Evolutionary conservation across 2,113 vertebrate species (phyloP).

Genomic region (Corydoras maculifer): DNA sequence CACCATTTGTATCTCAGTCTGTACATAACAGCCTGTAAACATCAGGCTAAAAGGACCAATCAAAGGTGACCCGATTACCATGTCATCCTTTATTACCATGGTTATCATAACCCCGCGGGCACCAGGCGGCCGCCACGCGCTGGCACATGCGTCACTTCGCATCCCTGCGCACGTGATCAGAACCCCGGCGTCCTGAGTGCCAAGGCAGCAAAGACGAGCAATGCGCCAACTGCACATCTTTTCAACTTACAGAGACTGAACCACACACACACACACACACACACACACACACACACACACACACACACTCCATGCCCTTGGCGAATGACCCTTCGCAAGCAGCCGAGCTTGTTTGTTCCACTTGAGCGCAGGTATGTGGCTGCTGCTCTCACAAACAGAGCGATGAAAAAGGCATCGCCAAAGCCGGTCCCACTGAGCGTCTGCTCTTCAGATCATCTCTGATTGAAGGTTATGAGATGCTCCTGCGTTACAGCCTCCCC

Average conservation of each 20-base stretch:
- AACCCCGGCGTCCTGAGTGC: slow-evolving; percentile 1
- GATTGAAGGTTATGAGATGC: background rate
- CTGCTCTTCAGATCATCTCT: background rate
- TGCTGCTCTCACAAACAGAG: slow-evolving; percentile 47
- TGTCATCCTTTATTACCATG: slow-evolving; percentile 55
- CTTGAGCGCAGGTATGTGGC: slow-evolving; percentile 64
- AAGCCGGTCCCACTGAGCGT: background rate
- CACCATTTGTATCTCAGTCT: no score
- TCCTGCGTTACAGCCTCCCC: background rate
- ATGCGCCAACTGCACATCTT: background rate
- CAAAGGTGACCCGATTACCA: slow-evolving; percentile 57
- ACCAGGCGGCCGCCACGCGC: slow-evolving; percentile 32
- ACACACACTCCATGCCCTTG: slow-evolving; percentile 39
- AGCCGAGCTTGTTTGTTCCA: slow-evolving; percentile 69
- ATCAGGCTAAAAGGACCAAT: slow-evolving; percentile 59
- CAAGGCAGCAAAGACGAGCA: slow-evolving; percentile 24
- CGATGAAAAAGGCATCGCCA: slow-evolving; percentile 15
- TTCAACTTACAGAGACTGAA: slow-evolving; percentile 25
- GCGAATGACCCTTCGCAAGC: slow-evolving; percentile 65
- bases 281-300: slow-evolving; percentile 30
- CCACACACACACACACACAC: slow-evolving; percentile 11
- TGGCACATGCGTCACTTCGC: slow-evolving; percentile 5
- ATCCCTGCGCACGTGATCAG: slow-evolving; percentile 13
- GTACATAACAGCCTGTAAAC: slow-evolving; percentile 1
- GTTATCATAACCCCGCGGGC: slow-evolving; percentile 1